Evolutionary conservation across 1,140 invertebrate genomes (phyloP).

Genomic region (Ceratina japonica): DNA sequence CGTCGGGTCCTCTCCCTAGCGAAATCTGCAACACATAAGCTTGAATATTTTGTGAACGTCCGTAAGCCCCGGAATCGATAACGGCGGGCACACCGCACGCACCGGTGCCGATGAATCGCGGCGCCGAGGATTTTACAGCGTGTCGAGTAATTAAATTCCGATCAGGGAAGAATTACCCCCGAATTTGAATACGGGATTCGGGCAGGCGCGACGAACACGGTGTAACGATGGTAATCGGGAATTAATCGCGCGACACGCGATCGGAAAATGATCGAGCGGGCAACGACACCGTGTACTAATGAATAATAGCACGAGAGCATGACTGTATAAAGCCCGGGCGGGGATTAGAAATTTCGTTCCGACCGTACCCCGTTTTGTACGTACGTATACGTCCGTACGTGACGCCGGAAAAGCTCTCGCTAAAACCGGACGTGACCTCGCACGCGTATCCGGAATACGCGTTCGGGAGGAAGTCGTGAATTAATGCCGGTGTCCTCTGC

Average conservation of each 20-base stretch:
- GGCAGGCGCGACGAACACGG: neutral
- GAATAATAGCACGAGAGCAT: conserved; percentile 43
- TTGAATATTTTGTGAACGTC: conserved; percentile 28
- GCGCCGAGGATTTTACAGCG: neutral
- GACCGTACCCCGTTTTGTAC: conserved; percentile 32
- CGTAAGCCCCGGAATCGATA: neutral
- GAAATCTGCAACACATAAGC: conserved; percentile 55
- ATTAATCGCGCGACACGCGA: neutral
- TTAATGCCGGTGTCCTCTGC: conserved; percentile 64
- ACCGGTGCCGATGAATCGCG: neutral
- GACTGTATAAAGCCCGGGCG: conserved; percentile 46
- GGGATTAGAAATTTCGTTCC: conserved; percentile 58
- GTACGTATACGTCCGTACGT: conserved; percentile 60
- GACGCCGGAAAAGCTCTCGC: conserved; percentile 65
- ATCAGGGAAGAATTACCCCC: conserved; percentile 6
- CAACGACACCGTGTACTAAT: conserved; percentile 6
- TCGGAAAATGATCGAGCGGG: conserved; percentile 4
- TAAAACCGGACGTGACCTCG: conserved; percentile 74
- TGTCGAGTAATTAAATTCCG: conserved; percentile 4
- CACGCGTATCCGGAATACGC: conserved; percentile 73
- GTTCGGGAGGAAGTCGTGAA: conserved; percentile 73
- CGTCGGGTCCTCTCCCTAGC: conserved; percentile 6
- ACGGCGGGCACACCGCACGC: neutral
- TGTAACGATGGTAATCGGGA: neutral
- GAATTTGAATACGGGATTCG: neutral